phyloP scores from a whole-genome alignment of 2,797 vertebrate genomes.

The Manis javanica region DNA sequence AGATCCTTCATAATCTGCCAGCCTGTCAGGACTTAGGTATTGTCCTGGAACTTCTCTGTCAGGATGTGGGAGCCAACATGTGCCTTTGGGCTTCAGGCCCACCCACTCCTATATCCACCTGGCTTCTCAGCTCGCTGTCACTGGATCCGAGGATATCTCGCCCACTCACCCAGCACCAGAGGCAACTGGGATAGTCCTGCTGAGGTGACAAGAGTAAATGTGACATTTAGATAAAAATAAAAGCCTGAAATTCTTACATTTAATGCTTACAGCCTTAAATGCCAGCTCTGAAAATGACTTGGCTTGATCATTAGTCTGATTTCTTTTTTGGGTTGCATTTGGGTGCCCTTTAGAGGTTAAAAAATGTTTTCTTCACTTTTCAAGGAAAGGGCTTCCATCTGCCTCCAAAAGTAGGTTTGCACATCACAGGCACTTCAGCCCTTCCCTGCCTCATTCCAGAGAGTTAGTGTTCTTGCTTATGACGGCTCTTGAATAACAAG shows the following conservation, averaged over 20 bases:
- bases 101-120: not conserved
- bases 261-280: not conserved
- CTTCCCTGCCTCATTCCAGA: not conserved
- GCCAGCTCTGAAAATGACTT: constrained; percentile 27
- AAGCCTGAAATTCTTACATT: constrained; percentile 20
- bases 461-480: not conserved
- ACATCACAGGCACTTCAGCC: not conserved
- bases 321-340: constrained; percentile 33
- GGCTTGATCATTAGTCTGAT: not conserved
- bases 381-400: constrained; percentile 33
- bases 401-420: not conserved
- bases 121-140: not conserved
- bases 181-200: not conserved
- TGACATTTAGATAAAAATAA: constrained; percentile 20
- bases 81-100: not conserved
- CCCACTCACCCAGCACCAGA: not conserved
- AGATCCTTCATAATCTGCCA: not conserved
- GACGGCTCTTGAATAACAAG: not conserved
- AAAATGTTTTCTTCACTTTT: constrained; percentile 27
- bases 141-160: not conserved
- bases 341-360: constrained; percentile 11
- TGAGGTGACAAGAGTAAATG: not conserved
- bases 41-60: not conserved
- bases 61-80: not conserved
- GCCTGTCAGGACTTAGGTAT: accelerated